Conservation (phyloP, 2,113 vertebrate genomes). For the Sinocyclocheilus anshuiensis region DNA sequence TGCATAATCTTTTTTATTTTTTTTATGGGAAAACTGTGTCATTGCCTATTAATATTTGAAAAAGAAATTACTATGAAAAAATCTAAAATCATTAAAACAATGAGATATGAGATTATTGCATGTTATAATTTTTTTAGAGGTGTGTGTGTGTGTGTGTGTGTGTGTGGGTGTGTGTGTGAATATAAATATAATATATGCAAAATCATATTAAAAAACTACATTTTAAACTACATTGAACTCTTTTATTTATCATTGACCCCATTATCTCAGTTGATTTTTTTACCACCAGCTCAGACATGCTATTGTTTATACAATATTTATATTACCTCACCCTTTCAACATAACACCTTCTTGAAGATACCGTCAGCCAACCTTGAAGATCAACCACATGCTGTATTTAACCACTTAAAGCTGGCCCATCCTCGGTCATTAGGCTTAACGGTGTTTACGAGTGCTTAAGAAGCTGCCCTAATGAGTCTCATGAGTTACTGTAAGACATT, state of each 20-base stretch:
- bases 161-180: too few relatives aligned
- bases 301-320: not conserved
- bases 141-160: too few relatives aligned
- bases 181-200: not conserved
- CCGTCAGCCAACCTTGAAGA: constrained; percentile 30
- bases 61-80: not conserved
- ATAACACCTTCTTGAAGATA: not conserved
- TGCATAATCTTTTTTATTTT: not conserved
- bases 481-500: constrained; percentile 73
- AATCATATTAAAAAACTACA: not conserved
- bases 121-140: not conserved
- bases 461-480: constrained; percentile 73
- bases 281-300: not conserved
- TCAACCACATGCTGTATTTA: constrained; percentile 53
- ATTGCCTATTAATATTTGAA: not conserved
- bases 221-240: not conserved
- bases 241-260: not conserved
- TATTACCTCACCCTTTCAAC: constrained; percentile 41
- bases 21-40: not conserved
- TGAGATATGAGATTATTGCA: not conserved
- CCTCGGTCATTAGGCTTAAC: constrained; percentile 59
- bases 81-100: too few relatives aligned
- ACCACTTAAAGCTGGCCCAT: constrained; percentile 61
- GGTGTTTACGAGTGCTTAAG: constrained; percentile 76
- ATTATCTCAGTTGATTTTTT: not conserved